Conservation (phyloP, 2,888 invertebrate genomes). For the Drosophila conformis region DNA sequence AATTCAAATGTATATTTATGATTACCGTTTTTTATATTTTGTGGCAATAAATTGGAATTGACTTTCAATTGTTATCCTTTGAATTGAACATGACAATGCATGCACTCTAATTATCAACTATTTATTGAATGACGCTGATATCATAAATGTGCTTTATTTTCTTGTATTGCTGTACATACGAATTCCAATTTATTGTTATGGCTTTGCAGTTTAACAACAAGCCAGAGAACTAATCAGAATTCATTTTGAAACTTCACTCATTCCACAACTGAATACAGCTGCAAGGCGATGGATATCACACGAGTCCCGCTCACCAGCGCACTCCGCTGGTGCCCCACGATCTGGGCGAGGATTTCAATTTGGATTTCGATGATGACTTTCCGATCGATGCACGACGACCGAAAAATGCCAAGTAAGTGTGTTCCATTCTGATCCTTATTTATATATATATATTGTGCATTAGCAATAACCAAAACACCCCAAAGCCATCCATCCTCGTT, state of each 20-base stretch:
- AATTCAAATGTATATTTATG: conserved; percentile 14
- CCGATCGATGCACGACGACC: conserved; percentile 86
- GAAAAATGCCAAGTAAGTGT: conserved; percentile 96
- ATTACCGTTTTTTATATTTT: conserved; percentile 7
- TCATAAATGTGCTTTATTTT: conserved; percentile 14
- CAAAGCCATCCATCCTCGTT: conserved; percentile 7
- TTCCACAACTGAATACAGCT: conserved; percentile 86
- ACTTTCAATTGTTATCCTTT: conserved; percentile 30
- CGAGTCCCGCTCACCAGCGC: conserved; percentile 91
- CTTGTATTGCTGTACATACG: conserved; percentile 36
- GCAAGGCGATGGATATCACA: conserved; percentile 95
- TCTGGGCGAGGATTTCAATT: conserved; percentile 89
- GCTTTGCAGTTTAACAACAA: no score
- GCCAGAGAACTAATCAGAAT: not conserved
- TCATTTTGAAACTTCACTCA: no score
- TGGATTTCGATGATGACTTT: conserved; percentile 85
- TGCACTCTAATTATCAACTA: conserved; percentile 15
- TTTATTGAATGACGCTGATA: conserved; percentile 17
- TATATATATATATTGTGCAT: conserved; percentile 1
- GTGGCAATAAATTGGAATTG: conserved; percentile 81
- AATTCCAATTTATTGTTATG: conserved; percentile 83
- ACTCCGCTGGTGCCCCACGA: conserved; percentile 92
- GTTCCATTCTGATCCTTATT: conserved; percentile 32
- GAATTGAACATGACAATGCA: conserved; percentile 25
- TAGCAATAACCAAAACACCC: conserved; percentile 3